Evolutionary conservation across 2,888 invertebrate species (phyloP), one percentile per base, ranked within the genome.

Genomic region (Spodoptera littoralis): DNA sequence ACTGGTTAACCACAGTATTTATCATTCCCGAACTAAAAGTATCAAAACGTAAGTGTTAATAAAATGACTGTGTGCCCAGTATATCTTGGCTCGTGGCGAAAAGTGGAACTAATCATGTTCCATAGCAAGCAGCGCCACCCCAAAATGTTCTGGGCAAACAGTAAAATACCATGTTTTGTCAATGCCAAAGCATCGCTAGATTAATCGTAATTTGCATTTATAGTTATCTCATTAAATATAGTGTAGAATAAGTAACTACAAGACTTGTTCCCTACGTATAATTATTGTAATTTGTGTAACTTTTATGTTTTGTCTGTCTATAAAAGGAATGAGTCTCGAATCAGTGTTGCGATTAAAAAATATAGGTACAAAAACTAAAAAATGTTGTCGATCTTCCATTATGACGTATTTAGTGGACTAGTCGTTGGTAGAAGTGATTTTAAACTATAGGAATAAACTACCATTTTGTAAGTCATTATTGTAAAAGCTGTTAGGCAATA

Each of bases 121-220:
- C 24, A 8, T 47, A 22, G 30, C 18, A 12, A 13, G 18, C 13
- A 46, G 6, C 50, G 64, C 45, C 67, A 36, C 30, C 9, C 13
- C 69, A 54, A 48, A 4, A 22, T 60, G 18, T 48, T 54, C 42
- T 60, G 46, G 47, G 43, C 13, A 52, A 30, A 18, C 27, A 43
- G 47, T 70, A 68, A 88, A 87, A 87, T 92, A 93, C 93, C 92
- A 92, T 92, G 94, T 93, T 95, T 93, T 94, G 93, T 91, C 91
- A 91, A 94, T 94, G 95, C 95, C 95, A 95, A 95, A 95, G 95
- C 94, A 94, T 95, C 89, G 94, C 93, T 95, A 95, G 95, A 90
- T 79, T 83, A 92, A 93, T 93, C 85, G 90, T 93, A 92, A 90
- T 91, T 88, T 93, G 95, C 95, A 95, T 95, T 95, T 95, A 95